Conservation (phyloP, 2,113 vertebrate species). For the Ginglymostoma cirratum region DNA sequence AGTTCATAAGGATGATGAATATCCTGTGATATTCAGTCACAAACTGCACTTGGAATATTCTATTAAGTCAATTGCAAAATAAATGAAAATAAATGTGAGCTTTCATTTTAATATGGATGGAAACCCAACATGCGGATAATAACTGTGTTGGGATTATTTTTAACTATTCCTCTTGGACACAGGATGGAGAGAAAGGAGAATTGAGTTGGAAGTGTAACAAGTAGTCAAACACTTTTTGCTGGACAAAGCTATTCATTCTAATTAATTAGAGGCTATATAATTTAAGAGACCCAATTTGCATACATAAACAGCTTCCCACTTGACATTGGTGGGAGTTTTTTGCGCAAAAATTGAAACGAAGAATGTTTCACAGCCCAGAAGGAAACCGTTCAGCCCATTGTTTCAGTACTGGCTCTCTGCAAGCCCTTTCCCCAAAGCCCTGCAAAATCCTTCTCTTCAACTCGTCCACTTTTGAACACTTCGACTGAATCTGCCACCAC, state of each 20-base stretch:
- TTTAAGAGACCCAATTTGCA: not conserved
- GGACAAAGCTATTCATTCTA: not conserved
- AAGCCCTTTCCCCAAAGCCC: too few relatives aligned
- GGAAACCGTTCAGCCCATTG: not conserved
- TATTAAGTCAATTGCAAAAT: not conserved
- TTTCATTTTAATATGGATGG: not conserved
- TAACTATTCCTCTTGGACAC: not conserved
- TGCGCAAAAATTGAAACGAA: too few relatives aligned
- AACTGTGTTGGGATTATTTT: not conserved
- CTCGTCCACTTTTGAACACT: too few relatives aligned
- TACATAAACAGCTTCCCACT: not conserved
- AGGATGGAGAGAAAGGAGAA: not conserved
- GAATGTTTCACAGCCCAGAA: too few relatives aligned
- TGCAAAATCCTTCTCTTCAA: too few relatives aligned
- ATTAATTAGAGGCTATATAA: not conserved
- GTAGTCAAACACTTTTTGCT: not conserved
- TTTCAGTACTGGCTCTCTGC: too few relatives aligned
- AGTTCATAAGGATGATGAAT: not conserved
- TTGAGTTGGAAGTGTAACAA: not conserved
- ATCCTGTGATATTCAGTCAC: not conserved
- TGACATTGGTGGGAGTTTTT: too few relatives aligned
- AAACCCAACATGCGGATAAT: not conserved
- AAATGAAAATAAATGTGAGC: not conserved
- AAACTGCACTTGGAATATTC: not conserved
- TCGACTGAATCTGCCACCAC: too few relatives aligned